A percentile compares a stretch with the other conserved stretches of the same genome.
Conservation (phyloP, 1,140 invertebrate species). For the Nasonia vitripennis region DNA sequence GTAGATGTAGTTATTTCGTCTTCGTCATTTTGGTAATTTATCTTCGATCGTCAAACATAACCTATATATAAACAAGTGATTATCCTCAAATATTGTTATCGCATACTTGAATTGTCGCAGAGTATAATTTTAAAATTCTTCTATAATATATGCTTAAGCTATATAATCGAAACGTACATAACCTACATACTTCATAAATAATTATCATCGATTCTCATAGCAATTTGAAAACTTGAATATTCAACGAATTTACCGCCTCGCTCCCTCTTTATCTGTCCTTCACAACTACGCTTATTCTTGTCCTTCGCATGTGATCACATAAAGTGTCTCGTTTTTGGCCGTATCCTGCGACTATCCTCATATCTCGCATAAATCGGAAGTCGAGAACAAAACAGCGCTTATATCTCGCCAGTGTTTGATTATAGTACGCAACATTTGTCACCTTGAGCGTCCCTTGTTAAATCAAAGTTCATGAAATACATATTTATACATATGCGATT, state of each 20-base stretch:
- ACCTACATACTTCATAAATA: constrained; percentile 3
- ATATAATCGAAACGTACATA: not conserved
- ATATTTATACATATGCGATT: not conserved
- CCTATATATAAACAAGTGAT: constrained; percentile 20
- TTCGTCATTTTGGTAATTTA: not conserved
- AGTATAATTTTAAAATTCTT: not conserved
- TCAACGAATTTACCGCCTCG: constrained; percentile 10
- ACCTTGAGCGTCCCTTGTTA: constrained; percentile 56
- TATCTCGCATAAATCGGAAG: constrained; percentile 53
- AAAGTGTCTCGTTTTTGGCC: not conserved
- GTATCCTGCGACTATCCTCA: not conserved
- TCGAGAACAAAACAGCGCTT: constrained; percentile 65
- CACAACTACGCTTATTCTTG: not conserved
- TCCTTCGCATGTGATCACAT: not conserved
- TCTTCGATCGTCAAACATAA: not conserved
- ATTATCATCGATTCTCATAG: constrained; percentile 26
- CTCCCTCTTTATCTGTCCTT: not conserved
- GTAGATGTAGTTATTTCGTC: not conserved
- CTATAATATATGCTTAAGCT: not conserved
- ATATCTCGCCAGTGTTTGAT: constrained; percentile 70
- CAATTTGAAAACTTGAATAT: constrained; percentile 11
- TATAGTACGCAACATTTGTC: constrained; percentile 73
- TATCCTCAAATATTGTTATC: not conserved
- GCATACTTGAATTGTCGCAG: not conserved
- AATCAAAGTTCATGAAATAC: constrained; percentile 12